Evolutionary conservation across 2,888 invertebrate genomes (phyloP).

Genomic region (Leucophenga maculata): DNA sequence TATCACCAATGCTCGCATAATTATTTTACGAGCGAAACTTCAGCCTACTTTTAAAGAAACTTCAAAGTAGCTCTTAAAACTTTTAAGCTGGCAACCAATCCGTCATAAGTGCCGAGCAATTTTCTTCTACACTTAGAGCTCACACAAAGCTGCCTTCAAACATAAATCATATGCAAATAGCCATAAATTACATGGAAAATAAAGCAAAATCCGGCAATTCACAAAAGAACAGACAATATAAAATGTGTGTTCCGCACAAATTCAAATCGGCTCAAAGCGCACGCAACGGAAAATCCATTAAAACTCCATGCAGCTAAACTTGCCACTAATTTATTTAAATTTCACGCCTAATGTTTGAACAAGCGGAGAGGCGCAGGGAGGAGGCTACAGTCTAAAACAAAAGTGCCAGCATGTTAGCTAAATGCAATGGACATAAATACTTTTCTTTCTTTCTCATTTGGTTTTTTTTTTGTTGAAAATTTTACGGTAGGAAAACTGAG

Average conservation of each 20-base stretch:
- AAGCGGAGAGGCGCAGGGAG: neutral
- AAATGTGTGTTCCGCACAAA: neutral
- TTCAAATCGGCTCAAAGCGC: conserved; percentile 3
- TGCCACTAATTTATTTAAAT: conserved; percentile 7
- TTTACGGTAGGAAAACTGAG: neutral
- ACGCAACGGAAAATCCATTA: conserved; percentile 12
- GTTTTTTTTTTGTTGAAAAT: neutral
- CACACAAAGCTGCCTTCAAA: neutral
- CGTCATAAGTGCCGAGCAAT: too few species aligned
- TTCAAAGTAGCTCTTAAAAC: too few species aligned
- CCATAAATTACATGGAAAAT: neutral
- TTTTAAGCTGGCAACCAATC: too few species aligned
- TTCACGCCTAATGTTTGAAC: conserved; percentile 5
- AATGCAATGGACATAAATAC: neutral
- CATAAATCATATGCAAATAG: neutral
- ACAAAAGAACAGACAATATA: too few species aligned
- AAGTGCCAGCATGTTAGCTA: neutral
- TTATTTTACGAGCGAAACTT: too few species aligned
- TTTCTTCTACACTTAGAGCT: too few species aligned
- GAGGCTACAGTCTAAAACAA: neutral
- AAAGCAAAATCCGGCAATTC: neutral
- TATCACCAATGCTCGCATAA: too few species aligned
- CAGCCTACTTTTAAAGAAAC: too few species aligned
- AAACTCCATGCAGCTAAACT: too few species aligned
- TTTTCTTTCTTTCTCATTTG: neutral